Evolutionary conservation across 2,888 invertebrate genomes (phyloP), one percentile per base, ranked within the genome.

Genomic region (Podabrus alpinus): DNA sequence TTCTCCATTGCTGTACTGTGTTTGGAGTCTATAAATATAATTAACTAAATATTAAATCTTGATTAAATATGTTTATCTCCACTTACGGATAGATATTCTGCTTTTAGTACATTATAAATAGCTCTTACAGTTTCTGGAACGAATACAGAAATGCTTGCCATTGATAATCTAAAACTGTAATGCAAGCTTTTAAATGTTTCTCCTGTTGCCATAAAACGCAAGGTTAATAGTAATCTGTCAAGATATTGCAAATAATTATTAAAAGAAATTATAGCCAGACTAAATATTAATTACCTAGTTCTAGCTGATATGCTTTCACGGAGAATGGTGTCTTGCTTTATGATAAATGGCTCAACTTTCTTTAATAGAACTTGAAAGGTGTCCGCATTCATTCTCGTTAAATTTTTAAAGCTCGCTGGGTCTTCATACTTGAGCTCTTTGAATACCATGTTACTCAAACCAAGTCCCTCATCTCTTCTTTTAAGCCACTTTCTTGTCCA

Each of bases 121-220:
- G 19, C 19, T 19, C 4, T 4, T 67, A 24, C 29, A 24, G 25
- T 67, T 67, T 67, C 21, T 13, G 24, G 2, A 15, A 67, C 15
- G 1, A 67, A 7, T n/a, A 5, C n/a, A 21, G 19, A 19, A 66
- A 66, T 67, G 29, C 25, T 25, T 24, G 67, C 11, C 66, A 66
- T 21, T 19, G 66, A 66, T 19, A 66, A 25, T 67, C 24, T 24
- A 16, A 67, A 67, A 25, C 25, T 67, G 5, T 66, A 66, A 66
- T 66, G 66, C 9, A 67, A 24, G 67, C 29, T 67, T 25, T 25
- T 67, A 67, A 25, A 67, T 29, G 25, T 7, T 67, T 67, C 25
- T 24, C 67, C 67, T 25, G 67, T 67, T 25, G 67, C 67, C 67
- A 24, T 5, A 67, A 25, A 67, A n/a, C 67, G 24, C 24, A 67